These are phyloP conservation scores for Plusia festucae DNA, from an alignment of 2,888 invertebrate genomes.

Conservation along the genomic window DNA sequence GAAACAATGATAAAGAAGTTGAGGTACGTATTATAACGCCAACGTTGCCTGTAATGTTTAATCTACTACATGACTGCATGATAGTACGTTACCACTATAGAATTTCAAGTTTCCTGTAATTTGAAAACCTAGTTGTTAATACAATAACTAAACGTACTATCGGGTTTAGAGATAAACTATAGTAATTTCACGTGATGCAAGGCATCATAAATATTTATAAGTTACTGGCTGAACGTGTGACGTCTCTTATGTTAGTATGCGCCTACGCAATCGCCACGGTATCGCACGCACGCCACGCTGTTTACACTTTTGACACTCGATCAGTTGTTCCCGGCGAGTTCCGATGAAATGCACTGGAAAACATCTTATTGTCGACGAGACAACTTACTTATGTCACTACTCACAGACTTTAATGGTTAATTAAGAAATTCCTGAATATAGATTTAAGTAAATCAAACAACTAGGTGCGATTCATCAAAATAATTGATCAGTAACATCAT, in stretches of 20 bases:
- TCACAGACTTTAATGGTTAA: too few species aligned
- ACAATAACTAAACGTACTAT: background rate
- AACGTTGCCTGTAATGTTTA: background rate
- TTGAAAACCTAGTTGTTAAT: background rate
- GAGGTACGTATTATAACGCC: too few species aligned
- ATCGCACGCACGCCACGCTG: slow-evolving; percentile 8
- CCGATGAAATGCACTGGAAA: slow-evolving; percentile 42
- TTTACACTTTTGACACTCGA: slow-evolving; percentile 1
- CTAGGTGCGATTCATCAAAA: background rate
- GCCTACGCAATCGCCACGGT: slow-evolving; percentile 20
- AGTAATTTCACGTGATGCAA: slow-evolving; percentile 8
- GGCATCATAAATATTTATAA: slow-evolving; percentile 13
- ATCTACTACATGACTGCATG: background rate
- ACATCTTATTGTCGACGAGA: slow-evolving; percentile 28
- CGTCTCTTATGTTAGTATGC: slow-evolving; percentile 28
- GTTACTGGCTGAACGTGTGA: slow-evolving; percentile 14
- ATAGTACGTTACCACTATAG: background rate
- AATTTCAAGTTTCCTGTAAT: background rate
- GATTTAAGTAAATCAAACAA: too few species aligned
- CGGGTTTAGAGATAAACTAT: slow-evolving; percentile 5
- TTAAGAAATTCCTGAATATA: too few species aligned
- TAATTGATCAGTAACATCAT: background rate
- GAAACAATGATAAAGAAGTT: too few species aligned
- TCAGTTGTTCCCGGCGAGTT: slow-evolving; percentile 18
- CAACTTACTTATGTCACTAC: too few species aligned